These are phyloP conservation scores for Drosophila multiciliata DNA, from an alignment of 2,888 invertebrate genomes.

Conservation along the genomic window DNA sequence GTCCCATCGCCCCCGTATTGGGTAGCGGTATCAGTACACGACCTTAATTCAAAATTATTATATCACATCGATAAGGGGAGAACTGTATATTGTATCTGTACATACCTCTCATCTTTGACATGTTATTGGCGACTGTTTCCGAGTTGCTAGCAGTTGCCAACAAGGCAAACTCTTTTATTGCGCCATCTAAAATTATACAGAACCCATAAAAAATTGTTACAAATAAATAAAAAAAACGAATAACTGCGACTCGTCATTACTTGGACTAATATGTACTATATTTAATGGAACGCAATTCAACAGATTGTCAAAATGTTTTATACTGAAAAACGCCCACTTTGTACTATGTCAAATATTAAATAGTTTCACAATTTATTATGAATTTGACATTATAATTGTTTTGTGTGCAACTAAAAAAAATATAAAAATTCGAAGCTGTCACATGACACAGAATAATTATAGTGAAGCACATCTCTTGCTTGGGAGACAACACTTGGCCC, in stretches of 20 bases:
- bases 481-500: neutral
- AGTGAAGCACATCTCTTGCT: neutral
- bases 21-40: slow-evolving; percentile 84
- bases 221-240: neutral
- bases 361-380: neutral
- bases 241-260: neutral
- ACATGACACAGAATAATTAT: neutral
- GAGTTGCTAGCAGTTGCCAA: slow-evolving; percentile 48
- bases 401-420: accelerated
- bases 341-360: neutral
- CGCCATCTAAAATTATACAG: slow-evolving; percentile 46
- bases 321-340: neutral
- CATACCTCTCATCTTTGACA: slow-evolving; percentile 75
- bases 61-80: neutral
- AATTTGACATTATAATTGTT: neutral
- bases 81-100: neutral
- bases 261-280: neutral
- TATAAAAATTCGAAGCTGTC: neutral
- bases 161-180: slow-evolving; percentile 41
- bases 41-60: slow-evolving; percentile 27
- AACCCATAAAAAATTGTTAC: neutral
- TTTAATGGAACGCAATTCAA: neutral
- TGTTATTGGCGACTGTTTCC: slow-evolving; percentile 28
- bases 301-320: neutral
- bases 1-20: slow-evolving; percentile 84